Base-by-base conservation (phyloP, 2,888 invertebrate genomes). In the Conchocele bisecta region DNA sequence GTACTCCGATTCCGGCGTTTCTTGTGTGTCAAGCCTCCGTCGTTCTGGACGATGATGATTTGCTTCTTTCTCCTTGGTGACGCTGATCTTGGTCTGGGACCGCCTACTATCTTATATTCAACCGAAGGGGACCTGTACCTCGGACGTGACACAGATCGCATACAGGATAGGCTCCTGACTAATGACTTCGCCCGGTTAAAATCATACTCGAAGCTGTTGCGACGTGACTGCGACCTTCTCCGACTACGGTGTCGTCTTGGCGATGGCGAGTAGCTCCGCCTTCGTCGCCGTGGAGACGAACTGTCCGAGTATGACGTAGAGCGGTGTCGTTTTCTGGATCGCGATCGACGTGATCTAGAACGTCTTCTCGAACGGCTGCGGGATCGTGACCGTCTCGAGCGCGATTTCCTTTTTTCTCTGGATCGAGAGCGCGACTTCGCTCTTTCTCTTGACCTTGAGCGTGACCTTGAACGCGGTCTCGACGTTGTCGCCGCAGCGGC, bases 121-220 rank as follows among this genome's bases (percentile, higher is more conserved):
- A 74, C 42, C 3, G 59, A 54, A 1, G 71, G 72, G n/a, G 72
- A 58, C n/a, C 65, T 39, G 17, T 44, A 67, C 17, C 66, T 44
- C 20, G 66, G 63, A 33, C 72, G 51, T 6, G 68, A 57, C 58
- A 72, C 61, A 13, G 72, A 58, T 22, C 66, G 61, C 53, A 72
- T 73, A 24, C 72, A 39, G n/a, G 76, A 76, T 54, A 76, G 48
- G 42, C 76, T 69, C 35, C 72, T 31, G 2, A 76, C 63, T n/a
- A 76, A 51, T 13, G 76, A 72, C 31, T 54, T 69, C 3, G 76
- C 76, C 37, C 72, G 44, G 20, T 76, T 66, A 41, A 67, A 76
- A 31, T 76, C 76, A 53, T 72, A 72, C 17, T 76, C 76, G 59
- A 73, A 76, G 24, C 76, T 76, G 3, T 67, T 35, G n/a, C 76